Evolutionary conservation across 2,113 vertebrate species (phyloP), one percentile per base, ranked within the genome.

Genomic region (Nibea coibor): DNA sequence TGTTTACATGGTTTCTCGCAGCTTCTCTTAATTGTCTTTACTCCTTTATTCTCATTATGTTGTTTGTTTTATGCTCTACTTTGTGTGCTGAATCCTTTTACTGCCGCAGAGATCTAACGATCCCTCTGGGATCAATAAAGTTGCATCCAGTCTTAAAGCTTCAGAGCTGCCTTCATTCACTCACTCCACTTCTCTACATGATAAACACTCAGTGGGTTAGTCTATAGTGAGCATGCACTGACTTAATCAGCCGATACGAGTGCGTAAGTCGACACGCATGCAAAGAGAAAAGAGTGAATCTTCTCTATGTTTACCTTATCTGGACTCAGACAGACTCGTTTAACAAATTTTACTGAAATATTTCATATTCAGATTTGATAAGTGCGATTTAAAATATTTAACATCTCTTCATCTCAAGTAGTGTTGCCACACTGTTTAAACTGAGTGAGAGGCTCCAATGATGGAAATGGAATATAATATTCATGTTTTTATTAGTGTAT

Each of bases 41-140:
- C 43, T 22, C 11, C 42, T n/a, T 78, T 56, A 54, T 45, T 65
- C 54, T 77, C 47, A 69, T 58, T 51, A 63, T 16, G 42, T 1
- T 47, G 14, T 59, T 66, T 65, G 42, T 50, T 59, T 72, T 58
- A 43, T 62, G 68, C 42, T 70, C n/a, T 2, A 7, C 11, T 72
- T 12, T 45, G 50, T 53, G 12, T 17, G n/a, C 19, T 24, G 59
- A 45, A 53, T 59, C 31, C 2, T 58, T 50, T 64, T 12, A 59
- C 19, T 26, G 42, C 70, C 2, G 64, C 57, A 26, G 7, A 45
- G 31, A 51, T 74, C 51, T 71, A 75, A 81, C 17, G 65, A 66
- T 48, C 43, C 66, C 59, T 8, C 53, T 12, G 68, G 54, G 83
- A 76, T 85, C 82, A 73, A 82, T 82, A 48, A 74, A 28, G 50